Conservation (phyloP, 2,113 vertebrate species). For the Oncorhynchus gorbuscha region DNA sequence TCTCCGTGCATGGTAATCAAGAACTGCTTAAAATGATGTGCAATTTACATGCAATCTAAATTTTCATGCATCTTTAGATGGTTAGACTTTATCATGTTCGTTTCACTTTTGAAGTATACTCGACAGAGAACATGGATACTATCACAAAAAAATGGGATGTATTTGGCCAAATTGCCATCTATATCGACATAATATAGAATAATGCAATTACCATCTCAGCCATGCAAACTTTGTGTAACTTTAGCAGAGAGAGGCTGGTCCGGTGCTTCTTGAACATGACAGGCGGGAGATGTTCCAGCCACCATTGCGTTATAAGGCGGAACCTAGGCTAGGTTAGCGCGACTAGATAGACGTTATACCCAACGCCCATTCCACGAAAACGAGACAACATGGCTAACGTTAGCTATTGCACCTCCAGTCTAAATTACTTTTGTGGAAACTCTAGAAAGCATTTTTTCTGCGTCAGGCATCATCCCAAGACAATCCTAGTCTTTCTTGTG, state of each 20-base stretch:
- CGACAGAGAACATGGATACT: neutral
- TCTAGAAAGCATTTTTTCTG: neutral
- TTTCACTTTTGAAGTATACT: conserved; percentile 50
- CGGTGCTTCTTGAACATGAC: neutral
- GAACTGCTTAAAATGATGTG: neutral
- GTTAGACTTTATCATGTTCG: conserved; percentile 5
- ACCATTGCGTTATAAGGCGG: neutral
- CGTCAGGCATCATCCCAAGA: neutral
- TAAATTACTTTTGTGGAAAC: neutral
- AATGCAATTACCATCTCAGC: neutral
- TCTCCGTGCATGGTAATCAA: neutral
- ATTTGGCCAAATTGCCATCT: neutral
- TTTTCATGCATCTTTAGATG: no score
- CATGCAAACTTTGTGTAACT: neutral
- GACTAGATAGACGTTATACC: conserved; percentile 35
- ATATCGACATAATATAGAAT: neutral
- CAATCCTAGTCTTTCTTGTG: neutral
- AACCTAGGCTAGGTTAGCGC: conserved; percentile 50
- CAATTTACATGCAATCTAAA: no score
- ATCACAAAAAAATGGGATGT: neutral
- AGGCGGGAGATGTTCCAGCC: neutral
- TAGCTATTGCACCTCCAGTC: neutral
- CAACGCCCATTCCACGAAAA: conserved; percentile 7
- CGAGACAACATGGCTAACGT: neutral
- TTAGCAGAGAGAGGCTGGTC: neutral